Conservation (phyloP, 2,888 invertebrate genomes). For the Pristionchus fissidentatus region DNA sequence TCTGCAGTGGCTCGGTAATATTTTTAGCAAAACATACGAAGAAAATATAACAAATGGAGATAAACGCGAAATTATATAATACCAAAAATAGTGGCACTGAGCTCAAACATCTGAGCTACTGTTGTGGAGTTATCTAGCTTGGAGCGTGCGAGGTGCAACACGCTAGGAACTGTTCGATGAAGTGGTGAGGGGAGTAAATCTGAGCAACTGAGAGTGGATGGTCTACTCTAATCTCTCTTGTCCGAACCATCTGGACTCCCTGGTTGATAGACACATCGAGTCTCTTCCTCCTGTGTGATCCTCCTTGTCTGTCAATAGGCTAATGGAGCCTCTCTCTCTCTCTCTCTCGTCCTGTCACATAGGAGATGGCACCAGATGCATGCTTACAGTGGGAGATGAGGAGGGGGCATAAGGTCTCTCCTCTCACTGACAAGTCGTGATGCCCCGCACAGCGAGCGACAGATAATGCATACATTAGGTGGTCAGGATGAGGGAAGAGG, state of each 20-base stretch:
- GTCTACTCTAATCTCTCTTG: constrained; percentile 6
- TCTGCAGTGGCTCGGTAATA: too few relatives aligned
- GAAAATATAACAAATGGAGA: too few relatives aligned
- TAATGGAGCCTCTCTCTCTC: constrained; percentile 14
- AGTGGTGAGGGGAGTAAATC: neutral
- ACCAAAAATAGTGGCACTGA: too few relatives aligned
- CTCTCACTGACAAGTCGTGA: neutral
- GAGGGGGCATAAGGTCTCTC: constrained; percentile 17
- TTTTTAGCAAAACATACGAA: too few relatives aligned
- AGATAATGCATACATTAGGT: constrained; percentile 45
- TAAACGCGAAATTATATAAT: too few relatives aligned
- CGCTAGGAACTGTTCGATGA: too few relatives aligned
- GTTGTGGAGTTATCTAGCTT: too few relatives aligned
- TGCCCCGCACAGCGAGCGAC: neutral
- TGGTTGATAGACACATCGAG: neutral
- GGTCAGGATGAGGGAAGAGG: neutral
- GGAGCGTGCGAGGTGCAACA: too few relatives aligned
- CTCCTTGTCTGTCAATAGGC: constrained; percentile 42
- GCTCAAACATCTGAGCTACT: too few relatives aligned
- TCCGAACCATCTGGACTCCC: constrained; percentile 21
- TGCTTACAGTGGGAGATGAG: neutral
- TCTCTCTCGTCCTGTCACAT: neutral
- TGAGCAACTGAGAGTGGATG: neutral
- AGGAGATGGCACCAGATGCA: constrained; percentile 42
- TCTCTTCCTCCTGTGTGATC: neutral